These are phyloP conservation scores for Furcula furcula DNA, from an alignment of 2,888 invertebrate species.

Conservation along the genomic window DNA sequence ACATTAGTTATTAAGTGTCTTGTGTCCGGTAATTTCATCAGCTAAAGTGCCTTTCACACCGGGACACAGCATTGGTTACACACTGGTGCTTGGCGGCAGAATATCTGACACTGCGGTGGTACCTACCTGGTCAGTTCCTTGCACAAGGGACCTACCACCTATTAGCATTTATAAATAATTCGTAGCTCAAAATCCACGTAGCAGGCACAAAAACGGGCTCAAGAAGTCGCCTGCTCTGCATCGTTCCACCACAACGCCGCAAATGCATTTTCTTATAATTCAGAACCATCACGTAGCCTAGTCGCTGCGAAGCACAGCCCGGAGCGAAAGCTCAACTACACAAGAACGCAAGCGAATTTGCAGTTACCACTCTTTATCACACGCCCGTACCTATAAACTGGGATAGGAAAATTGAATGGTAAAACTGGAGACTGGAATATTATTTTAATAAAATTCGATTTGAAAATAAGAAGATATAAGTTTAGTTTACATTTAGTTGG, in stretches of 20 bases:
- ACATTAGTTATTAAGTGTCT: too few species aligned
- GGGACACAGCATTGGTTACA: too few species aligned
- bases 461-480: too few species aligned
- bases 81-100: too few species aligned
- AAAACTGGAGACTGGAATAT: conserved; percentile 30
- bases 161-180: too few species aligned
- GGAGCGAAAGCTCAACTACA: conserved; percentile 55
- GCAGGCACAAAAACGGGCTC: conserved; percentile 60
- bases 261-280: conserved; percentile 81
- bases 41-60: too few species aligned
- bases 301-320: conserved; percentile 50
- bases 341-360: conserved; percentile 73
- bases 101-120: too few species aligned
- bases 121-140: too few species aligned
- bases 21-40: too few species aligned
- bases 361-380: conserved; percentile 74
- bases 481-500: too few species aligned
- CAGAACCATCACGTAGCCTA: conserved; percentile 75
- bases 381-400: conserved; percentile 61
- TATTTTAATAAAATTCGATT: too few species aligned
- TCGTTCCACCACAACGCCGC: conserved; percentile 45
- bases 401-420: conserved; percentile 68
- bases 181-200: conserved; percentile 51
- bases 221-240: conserved; percentile 52
- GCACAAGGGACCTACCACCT: too few species aligned